Evolutionary conservation across 2,797 vertebrate species (phyloP).

Genomic region (Cheirogaleus major): DNA sequence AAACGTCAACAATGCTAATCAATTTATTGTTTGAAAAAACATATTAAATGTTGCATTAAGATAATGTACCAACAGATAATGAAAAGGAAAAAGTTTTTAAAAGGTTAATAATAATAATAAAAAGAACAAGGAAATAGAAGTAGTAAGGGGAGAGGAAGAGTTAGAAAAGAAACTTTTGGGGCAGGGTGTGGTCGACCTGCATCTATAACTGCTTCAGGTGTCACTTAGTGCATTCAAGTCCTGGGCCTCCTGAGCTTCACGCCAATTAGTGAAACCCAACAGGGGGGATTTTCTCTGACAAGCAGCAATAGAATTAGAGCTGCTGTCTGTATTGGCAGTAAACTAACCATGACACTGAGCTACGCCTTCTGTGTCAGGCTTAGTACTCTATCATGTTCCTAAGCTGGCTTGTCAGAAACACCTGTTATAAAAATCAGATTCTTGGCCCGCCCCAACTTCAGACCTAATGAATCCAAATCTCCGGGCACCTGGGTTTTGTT

Average conservation of each 20-base stretch:
- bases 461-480: neutral
- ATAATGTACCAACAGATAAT: neutral
- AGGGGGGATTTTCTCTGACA: slow-evolving; percentile 16
- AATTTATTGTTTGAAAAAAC: neutral
- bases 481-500: neutral
- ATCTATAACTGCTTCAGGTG: neutral
- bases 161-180: neutral
- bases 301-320: slow-evolving; percentile 37
- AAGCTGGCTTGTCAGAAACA: slow-evolving; percentile 19
- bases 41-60: neutral
- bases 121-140: neutral
- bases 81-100: neutral
- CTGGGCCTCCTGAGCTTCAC: neutral
- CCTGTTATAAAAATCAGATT: neutral
- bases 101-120: neutral
- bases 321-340: neutral
- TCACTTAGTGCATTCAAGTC: neutral
- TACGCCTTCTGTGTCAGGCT: neutral
- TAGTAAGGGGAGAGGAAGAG: neutral
- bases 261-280: neutral
- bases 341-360: neutral
- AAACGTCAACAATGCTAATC: neutral
- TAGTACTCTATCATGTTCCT: neutral
- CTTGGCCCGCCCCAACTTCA: neutral
- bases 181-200: neutral